Percentiles rank a stretch among this genome's conserved stretches.
phyloP scores from a whole-genome alignment of 2,888 invertebrate genomes.

The Limnephilus lunatus region DNA sequence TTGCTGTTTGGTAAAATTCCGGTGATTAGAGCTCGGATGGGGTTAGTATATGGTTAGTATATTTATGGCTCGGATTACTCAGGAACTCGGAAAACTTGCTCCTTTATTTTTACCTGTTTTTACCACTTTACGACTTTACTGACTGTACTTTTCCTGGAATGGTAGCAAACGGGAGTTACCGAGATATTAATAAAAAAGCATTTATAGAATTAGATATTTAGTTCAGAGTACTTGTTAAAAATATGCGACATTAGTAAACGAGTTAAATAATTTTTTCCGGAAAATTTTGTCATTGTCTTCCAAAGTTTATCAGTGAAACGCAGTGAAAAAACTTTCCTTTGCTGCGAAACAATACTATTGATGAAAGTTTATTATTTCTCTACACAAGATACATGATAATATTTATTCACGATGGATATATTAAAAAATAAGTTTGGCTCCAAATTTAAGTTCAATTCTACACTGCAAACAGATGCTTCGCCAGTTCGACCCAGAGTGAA shows the following conservation, averaged over 20 bases:
- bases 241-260: background rate
- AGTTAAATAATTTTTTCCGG: no score
- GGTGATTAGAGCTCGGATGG: background rate
- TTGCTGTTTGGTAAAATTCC: background rate
- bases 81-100: background rate
- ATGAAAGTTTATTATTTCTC: background rate
- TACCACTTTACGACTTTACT: no score
- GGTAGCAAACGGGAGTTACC: background rate
- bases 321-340: background rate
- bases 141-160: background rate
- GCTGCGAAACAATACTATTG: background rate
- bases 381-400: background rate
- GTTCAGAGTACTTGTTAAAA: background rate
- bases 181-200: background rate
- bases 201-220: background rate
- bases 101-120: background rate
- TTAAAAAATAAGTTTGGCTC: conserved; percentile 54
- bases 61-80: no score
- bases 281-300: background rate
- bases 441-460: conserved; percentile 41
- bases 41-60: no score
- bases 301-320: background rate
- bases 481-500: conserved; percentile 67
- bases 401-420: conserved; percentile 47
- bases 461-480: conserved; percentile 67